These are phyloP conservation scores for Jaculus jaculus DNA, from an alignment of 2,113 vertebrate species.

Conservation along the genomic window DNA sequence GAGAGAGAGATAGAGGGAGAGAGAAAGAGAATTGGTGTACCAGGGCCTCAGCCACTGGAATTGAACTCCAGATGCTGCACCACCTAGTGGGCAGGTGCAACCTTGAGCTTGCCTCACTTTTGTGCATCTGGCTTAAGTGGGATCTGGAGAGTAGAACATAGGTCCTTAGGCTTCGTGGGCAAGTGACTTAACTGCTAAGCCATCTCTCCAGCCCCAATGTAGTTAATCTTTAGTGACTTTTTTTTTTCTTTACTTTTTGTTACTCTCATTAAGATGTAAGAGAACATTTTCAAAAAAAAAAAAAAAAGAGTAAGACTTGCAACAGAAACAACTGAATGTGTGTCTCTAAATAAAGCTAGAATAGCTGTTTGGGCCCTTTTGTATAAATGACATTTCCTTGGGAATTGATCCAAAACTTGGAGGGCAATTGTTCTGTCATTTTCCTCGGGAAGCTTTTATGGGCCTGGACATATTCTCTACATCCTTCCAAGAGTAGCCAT, in stretches of 20 bases:
- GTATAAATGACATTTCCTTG: slow-evolving; percentile 65
- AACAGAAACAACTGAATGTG: slow-evolving; percentile 61
- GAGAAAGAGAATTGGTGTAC: too few relatives aligned
- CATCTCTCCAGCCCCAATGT: background rate
- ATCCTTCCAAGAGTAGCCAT: background rate
- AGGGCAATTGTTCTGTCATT: slow-evolving; percentile 47
- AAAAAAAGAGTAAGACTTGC: slow-evolving; percentile 24
- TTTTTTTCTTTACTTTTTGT: slow-evolving; percentile 36
- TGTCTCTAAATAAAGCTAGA: slow-evolving; percentile 60
- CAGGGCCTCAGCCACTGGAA: too few relatives aligned
- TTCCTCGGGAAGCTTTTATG: slow-evolving; percentile 39
- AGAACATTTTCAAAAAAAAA: slow-evolving; percentile 1
- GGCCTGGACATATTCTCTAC: background rate
- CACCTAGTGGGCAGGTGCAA: too few relatives aligned
- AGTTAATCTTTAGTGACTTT: slow-evolving; percentile 24
- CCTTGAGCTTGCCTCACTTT: too few relatives aligned
- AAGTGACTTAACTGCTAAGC: too few relatives aligned
- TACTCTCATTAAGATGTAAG: slow-evolving; percentile 62
- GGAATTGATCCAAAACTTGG: slow-evolving; percentile 62
- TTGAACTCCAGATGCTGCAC: too few relatives aligned
- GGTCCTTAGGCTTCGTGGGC: too few relatives aligned
- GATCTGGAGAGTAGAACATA: too few relatives aligned
- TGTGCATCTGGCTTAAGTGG: too few relatives aligned
- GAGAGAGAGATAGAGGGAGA: too few relatives aligned
- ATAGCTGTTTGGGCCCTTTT: slow-evolving; percentile 58